phyloP scores from a whole-genome alignment of 2,797 vertebrate genomes.

The Phalanger gymnotis region DNA sequence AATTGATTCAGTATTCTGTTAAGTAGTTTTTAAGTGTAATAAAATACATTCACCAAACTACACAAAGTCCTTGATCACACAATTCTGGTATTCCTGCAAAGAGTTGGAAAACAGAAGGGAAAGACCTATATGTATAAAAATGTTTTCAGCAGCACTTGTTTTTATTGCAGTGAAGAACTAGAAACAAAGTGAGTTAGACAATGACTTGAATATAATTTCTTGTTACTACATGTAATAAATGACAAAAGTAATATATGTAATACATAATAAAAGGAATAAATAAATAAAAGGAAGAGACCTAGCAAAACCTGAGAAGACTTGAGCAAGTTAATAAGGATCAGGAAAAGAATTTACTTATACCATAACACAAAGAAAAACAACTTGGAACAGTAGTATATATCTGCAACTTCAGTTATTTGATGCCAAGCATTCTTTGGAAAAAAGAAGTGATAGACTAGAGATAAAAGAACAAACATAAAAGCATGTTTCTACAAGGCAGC shows the following conservation, averaged over 20 bases:
- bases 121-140: neutral
- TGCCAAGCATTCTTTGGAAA: neutral
- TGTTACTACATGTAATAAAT: neutral
- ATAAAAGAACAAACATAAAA: too few relatives aligned
- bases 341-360: neutral
- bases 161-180: neutral
- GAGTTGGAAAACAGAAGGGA: neutral
- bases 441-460: neutral
- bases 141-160: neutral
- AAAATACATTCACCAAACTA: neutral
- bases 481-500: too few relatives aligned
- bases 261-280: neutral
- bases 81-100: neutral
- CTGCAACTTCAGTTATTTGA: neutral
- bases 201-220: neutral
- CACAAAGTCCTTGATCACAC: rapidly evolving
- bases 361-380: neutral
- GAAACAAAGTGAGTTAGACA: neutral
- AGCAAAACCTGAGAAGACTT: neutral
- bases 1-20: neutral
- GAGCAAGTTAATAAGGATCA: neutral
- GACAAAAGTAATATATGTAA: neutral
- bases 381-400: neutral
- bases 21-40: neutral
- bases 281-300: neutral